phyloP scores from a whole-genome alignment of 1,140 invertebrate species.

The Bombus polaris region DNA sequence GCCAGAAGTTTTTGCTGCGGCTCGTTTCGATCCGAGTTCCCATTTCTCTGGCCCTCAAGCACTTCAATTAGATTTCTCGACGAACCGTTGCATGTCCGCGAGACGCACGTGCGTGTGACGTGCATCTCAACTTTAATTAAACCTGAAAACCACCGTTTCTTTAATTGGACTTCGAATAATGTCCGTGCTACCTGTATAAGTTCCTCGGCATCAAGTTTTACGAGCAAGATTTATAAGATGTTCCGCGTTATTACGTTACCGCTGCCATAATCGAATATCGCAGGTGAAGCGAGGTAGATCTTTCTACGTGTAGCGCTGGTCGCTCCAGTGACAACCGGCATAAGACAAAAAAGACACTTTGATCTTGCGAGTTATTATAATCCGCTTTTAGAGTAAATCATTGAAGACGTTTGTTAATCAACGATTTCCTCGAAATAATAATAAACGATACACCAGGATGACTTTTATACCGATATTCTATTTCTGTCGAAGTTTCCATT shows the following conservation, averaged over 20 bases:
- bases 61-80: slow-evolving; percentile 61
- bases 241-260: neutral
- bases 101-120: slow-evolving; percentile 41
- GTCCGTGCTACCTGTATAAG: neutral
- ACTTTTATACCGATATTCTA: neutral
- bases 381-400: too few species aligned
- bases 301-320: neutral
- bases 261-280: neutral
- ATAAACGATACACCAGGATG: too few species aligned
- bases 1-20: slow-evolving; percentile 32
- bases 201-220: neutral
- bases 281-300: neutral
- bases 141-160: slow-evolving; percentile 44
- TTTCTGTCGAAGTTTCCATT: neutral
- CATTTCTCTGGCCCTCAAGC: neutral
- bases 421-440: too few species aligned
- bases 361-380: too few species aligned
- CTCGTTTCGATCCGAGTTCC: neutral
- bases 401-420: too few species aligned
- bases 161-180: slow-evolving; percentile 35
- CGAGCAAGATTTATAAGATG: neutral
- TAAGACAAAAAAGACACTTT: too few species aligned
- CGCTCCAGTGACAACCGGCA: neutral
- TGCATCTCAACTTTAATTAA: slow-evolving; percentile 62
- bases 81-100: slow-evolving; percentile 25